Conservation (phyloP, 2,797 vertebrate genomes). For the Pantherophis alleghaniensis region DNA sequence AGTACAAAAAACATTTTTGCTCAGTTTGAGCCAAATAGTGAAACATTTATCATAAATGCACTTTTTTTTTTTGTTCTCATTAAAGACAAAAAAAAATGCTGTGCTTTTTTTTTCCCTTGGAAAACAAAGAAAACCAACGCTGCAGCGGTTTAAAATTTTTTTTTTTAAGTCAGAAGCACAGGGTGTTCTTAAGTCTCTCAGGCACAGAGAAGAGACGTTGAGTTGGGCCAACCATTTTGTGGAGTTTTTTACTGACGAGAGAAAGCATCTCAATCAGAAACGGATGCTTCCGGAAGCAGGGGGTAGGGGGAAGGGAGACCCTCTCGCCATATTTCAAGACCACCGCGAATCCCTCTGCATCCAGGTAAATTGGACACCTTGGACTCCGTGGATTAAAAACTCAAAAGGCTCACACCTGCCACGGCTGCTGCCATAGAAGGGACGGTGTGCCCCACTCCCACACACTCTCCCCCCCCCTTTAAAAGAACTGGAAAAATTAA, state of each 20-base stretch:
- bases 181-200: slow-evolving; percentile 60
- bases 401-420: slow-evolving; percentile 48
- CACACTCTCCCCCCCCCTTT: background rate
- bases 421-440: slow-evolving; percentile 27
- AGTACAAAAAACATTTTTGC: slow-evolving; percentile 74
- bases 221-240: slow-evolving; percentile 58
- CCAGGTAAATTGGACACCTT: background rate
- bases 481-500: slow-evolving; percentile 40
- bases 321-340: slow-evolving; percentile 7
- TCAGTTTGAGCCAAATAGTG: slow-evolving; percentile 83
- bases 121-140: slow-evolving; percentile 48
- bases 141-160: slow-evolving; percentile 11
- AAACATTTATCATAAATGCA: slow-evolving; percentile 84
- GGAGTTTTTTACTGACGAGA: slow-evolving; percentile 8
- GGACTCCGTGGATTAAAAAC: slow-evolving; percentile 26
- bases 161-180: slow-evolving; percentile 48
- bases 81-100: slow-evolving; percentile 60
- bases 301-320: slow-evolving; percentile 21
- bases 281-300: slow-evolving; percentile 9
- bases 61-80: slow-evolving; percentile 71
- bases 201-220: slow-evolving; percentile 68
- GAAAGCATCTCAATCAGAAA: slow-evolving; percentile 44
- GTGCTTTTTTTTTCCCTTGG: slow-evolving; percentile 47
- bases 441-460: slow-evolving; percentile 7
- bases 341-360: background rate